Evolutionary conservation across 2,888 invertebrate species (phyloP), one percentile per base, ranked within the genome.

Genomic region (Melieria picta): DNA sequence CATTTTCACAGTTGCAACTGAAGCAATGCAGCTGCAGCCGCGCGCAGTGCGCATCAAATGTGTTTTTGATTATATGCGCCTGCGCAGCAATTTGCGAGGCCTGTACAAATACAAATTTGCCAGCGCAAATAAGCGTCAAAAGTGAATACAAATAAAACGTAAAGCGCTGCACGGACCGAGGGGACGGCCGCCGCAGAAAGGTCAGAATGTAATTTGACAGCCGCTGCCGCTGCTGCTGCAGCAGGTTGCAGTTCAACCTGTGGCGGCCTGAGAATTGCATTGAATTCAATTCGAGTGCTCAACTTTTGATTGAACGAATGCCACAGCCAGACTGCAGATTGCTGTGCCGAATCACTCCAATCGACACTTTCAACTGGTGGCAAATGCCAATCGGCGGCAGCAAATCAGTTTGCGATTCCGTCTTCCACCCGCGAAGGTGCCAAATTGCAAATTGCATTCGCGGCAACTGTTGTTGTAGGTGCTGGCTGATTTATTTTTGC

Each of bases 401-500:
- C 67, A 50, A 46, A 52, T 57, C 57, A 10, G 60, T 11, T 45
- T 16, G 43, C 52, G 60, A 67, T 30, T 30, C 30, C 30, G 30
- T 30, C 30, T 30, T 67, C 50, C 58, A 67, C 60, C 68, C 57
- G 45, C 67, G 58, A 64, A 72, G 64, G 60, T 68, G 67, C 50
- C 61, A 65, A 62, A 69, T 61, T 69, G 69, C 62, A 70, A 70
- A 70, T 74, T 74, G 74, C 69, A 48, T 64, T 70, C 61, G 67
- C 74, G 71, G 69, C 30, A 30, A 30, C 30, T 30, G 30, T 30
- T 30, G 30, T 30, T 30, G 30, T 30, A 30, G 30, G 30, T 30
- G 30, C 72, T 71, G 71, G 72, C 65, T 72, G 73, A 75, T 75
- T 75, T 73, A 73, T 73, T 75, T 75, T 68, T 75, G 75, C 64